phyloP scores from a whole-genome alignment of 2,113 vertebrate species.

The Brevimyrus niger region DNA sequence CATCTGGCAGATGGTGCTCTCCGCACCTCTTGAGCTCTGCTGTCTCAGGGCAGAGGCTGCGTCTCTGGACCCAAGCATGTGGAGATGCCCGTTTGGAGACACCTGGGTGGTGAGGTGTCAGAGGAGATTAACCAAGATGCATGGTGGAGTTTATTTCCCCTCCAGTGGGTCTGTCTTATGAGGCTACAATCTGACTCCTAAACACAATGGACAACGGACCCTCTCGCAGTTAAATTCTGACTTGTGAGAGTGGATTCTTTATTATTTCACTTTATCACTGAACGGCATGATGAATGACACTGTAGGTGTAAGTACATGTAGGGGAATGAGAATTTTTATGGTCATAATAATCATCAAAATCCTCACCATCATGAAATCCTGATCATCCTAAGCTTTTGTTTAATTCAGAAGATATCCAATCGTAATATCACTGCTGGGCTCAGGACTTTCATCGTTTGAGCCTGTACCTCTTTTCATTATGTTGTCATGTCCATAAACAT shows the following conservation, averaged over 20 bases:
- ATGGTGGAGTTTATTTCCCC: conserved; percentile 42
- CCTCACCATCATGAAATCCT: background rate
- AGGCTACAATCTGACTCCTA: conserved; percentile 38
- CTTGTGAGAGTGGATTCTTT: background rate
- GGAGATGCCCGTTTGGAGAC: conserved; percentile 36
- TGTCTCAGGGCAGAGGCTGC: background rate
- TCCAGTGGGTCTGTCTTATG: conserved; percentile 45
- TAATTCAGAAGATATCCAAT: background rate
- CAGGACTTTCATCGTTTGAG: background rate
- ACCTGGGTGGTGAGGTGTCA: conserved; percentile 58
- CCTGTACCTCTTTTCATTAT: background rate
- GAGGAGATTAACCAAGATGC: conserved; percentile 60
- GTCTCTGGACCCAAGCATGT: conserved; percentile 6
- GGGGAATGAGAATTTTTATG: background rate
- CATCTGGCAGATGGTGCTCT: conserved; percentile 66
- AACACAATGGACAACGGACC: conserved; percentile 20
- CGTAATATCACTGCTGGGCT: background rate
- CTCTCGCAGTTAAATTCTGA: conserved; percentile 13
- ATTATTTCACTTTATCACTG: background rate
- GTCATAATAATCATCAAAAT: background rate
- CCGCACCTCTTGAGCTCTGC: conserved; percentile 12
- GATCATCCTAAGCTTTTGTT: background rate
- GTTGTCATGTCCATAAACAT: background rate
- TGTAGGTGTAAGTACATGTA: background rate
- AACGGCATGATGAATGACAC: background rate